Conservation (phyloP, 1,140 invertebrate species). For the Zophobas atratus region DNA sequence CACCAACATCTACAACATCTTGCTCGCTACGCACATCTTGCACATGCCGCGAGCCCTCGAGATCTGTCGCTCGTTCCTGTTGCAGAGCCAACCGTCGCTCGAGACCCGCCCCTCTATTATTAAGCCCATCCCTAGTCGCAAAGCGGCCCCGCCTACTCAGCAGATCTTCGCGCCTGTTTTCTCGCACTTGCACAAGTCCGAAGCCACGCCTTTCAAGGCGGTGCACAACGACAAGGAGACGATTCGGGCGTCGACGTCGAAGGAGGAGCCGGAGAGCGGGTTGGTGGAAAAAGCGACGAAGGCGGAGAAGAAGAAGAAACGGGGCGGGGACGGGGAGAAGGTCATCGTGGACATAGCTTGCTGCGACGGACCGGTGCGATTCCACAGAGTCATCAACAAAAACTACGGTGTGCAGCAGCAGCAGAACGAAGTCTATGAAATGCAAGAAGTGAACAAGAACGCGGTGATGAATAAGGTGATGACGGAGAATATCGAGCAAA, state of each 20-base stretch:
- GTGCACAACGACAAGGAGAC: slow-evolving; percentile 48
- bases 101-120: slow-evolving; percentile 62
- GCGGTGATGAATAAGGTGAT: slow-evolving; percentile 69
- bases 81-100: slow-evolving; percentile 63
- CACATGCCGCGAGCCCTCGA: slow-evolving; percentile 84
- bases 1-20: slow-evolving; percentile 81
- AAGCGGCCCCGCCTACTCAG: slow-evolving; percentile 60
- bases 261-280: slow-evolving; percentile 62
- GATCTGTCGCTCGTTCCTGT: slow-evolving; percentile 73
- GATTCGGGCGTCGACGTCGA: slow-evolving; percentile 64
- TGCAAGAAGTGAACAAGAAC: slow-evolving; percentile 63
- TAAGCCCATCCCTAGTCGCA: slow-evolving; percentile 69
- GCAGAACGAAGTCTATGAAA: slow-evolving; percentile 45
- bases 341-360: slow-evolving; percentile 87
- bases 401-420: slow-evolving; percentile 73
- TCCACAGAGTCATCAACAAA: slow-evolving; percentile 84
- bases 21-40: slow-evolving; percentile 81
- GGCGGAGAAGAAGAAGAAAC: slow-evolving; percentile 47
- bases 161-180: slow-evolving; percentile 55
- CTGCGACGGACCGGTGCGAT: slow-evolving; percentile 89
- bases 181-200: slow-evolving; percentile 56
- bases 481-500: slow-evolving; percentile 67
- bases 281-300: slow-evolving; percentile 62
- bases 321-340: slow-evolving; percentile 64
- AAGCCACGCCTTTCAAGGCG: slow-evolving; percentile 60